These are phyloP conservation scores for Cinclus mexicanus DNA, from an alignment of 2,113 vertebrate species.

Conservation along the genomic window DNA sequence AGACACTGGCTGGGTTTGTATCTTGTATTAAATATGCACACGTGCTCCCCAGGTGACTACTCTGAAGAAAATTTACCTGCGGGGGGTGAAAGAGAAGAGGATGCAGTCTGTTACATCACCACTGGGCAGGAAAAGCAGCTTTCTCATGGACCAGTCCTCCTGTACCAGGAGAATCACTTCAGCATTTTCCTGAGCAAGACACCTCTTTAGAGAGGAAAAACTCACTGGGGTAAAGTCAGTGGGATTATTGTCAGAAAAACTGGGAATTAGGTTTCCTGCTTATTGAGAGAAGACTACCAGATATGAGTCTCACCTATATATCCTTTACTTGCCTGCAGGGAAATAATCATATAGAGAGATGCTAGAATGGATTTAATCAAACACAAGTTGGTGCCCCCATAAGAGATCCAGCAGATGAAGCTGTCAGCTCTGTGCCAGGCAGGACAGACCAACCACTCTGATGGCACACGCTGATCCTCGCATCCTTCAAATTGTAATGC, in stretches of 20 bases:
- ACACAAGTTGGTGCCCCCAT: neutral
- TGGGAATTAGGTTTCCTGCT: neutral
- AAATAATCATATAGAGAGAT: neutral
- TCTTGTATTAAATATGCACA: neutral
- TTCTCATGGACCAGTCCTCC: neutral
- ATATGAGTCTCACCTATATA: neutral
- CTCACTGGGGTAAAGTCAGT: neutral
- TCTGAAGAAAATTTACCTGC: neutral
- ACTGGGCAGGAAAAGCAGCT: neutral
- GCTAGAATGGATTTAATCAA: neutral
- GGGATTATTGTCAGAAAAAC: neutral
- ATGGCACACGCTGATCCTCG: accelerated
- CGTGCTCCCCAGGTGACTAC: neutral
- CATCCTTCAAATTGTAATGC: neutral
- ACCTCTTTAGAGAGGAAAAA: neutral
- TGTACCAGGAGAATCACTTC: neutral
- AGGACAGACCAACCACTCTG: neutral
- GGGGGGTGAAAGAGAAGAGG: neutral
- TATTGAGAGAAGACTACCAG: neutral
- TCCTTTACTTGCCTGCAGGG: neutral
- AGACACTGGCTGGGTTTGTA: neutral
- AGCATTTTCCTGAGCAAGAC: neutral
- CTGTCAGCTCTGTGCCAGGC: neutral
- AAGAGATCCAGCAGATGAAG: neutral
- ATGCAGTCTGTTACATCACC: neutral